Percentiles rank a stretch among this genome's conserved stretches.
Evolutionary conservation across 2,888 invertebrate species (phyloP).

Genomic region (Caenorhabditis parvicauda): DNA sequence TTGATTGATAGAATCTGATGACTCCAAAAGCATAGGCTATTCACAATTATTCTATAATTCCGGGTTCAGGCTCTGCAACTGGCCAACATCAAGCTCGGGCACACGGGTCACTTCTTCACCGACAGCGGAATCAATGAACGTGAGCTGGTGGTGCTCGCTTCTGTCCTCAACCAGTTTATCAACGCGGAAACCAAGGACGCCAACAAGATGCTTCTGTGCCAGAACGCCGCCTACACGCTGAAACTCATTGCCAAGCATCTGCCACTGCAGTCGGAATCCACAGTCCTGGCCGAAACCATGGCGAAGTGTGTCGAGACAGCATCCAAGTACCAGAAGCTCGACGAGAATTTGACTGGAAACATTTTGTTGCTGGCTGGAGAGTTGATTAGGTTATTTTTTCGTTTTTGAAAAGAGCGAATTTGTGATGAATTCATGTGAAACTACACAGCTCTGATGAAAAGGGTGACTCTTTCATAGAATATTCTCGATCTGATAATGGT

Average conservation of each 20-base stretch:
- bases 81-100: slow-evolving; percentile 78
- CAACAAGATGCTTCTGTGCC: slow-evolving; percentile 46
- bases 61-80: slow-evolving; percentile 84
- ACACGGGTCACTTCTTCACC: slow-evolving; percentile 64
- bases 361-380: slow-evolving; percentile 52
- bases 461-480: too few relatives aligned
- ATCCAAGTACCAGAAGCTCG: slow-evolving; percentile 41
- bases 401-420: slow-evolving; percentile 9
- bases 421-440: too few relatives aligned
- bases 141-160: slow-evolving; percentile 41
- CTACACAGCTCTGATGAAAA: too few relatives aligned
- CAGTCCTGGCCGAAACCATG: slow-evolving; percentile 43
- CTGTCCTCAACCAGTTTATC: slow-evolving; percentile 48
- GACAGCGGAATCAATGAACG: slow-evolving; percentile 45
- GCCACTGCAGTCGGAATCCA: slow-evolving; percentile 33
- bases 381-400: too few relatives aligned
- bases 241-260: slow-evolving; percentile 52
- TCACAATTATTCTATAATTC: neutral
- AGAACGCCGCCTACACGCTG: slow-evolving; percentile 53
- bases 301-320: slow-evolving; percentile 42
- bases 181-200: slow-evolving; percentile 31
- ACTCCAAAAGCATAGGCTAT: neutral
- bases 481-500: too few relatives aligned
- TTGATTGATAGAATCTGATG: neutral
- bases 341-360: slow-evolving; percentile 52